A percentile compares a stretch with the other conserved stretches of the same genome.
Conservation (phyloP, 2,888 invertebrate genomes). For the Drosophila macrothrix region DNA sequence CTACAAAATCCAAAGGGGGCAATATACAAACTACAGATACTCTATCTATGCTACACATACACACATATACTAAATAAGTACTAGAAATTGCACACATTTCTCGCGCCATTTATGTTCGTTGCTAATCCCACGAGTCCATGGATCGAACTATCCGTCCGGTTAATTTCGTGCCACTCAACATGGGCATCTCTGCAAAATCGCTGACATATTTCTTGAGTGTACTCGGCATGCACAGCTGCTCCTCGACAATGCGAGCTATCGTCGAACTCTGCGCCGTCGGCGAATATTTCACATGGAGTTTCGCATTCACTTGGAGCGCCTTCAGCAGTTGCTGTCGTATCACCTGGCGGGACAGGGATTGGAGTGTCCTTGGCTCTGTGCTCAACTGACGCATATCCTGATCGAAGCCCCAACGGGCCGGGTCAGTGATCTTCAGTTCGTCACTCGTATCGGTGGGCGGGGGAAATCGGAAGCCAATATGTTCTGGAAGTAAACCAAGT, state of each 20-base stretch:
- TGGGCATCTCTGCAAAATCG: constrained; percentile 82
- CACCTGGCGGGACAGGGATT: constrained; percentile 79
- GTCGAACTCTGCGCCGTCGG: constrained; percentile 79
- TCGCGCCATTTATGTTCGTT: constrained; percentile 3
- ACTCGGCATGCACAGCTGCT: constrained; percentile 77
- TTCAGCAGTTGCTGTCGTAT: constrained; percentile 76
- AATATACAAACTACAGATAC: constrained; percentile 34
- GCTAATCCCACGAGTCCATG: constrained; percentile 58
- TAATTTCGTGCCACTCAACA: constrained; percentile 43
- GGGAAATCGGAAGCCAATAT: constrained; percentile 80
- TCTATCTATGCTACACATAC: constrained; percentile 27
- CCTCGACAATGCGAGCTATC: constrained; percentile 75
- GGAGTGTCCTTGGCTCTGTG: constrained; percentile 77
- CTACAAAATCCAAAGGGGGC: constrained; percentile 5
- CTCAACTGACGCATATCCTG: constrained; percentile 57
- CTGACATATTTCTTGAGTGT: constrained; percentile 78
- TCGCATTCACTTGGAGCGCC: constrained; percentile 60
- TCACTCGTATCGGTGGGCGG: constrained; percentile 12
- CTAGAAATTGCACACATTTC: constrained; percentile 34
- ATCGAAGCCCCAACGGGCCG: constrained; percentile 48
- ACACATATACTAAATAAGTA: constrained; percentile 45
- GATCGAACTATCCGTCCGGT: constrained; percentile 16
- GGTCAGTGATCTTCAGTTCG: constrained; percentile 1
- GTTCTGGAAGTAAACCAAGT: constrained; percentile 58
- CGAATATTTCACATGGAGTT: constrained; percentile 57